phyloP scores from a whole-genome alignment of 2,888 invertebrate species.

The Eupithecia inturbata region DNA sequence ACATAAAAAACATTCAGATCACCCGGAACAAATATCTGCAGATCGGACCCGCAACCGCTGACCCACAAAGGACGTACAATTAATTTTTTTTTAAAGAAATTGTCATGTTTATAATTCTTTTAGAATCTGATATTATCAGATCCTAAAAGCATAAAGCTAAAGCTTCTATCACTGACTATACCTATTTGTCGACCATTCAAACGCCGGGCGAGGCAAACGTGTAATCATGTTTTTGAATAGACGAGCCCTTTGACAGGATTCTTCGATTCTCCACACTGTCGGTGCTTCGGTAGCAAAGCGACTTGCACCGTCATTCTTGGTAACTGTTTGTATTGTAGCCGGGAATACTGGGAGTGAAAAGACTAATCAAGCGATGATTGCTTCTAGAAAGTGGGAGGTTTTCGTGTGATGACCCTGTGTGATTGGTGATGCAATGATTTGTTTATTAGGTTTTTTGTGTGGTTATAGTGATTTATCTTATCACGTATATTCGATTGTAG shows the following conservation, averaged over 20 bases:
- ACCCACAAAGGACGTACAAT: too few relatives aligned
- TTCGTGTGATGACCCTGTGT: slow-evolving; percentile 72
- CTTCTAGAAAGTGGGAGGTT: slow-evolving; percentile 75
- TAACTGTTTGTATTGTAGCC: slow-evolving; percentile 74
- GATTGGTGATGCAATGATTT: slow-evolving; percentile 54
- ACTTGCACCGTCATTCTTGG: slow-evolving; percentile 76
- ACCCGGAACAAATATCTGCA: too few relatives aligned
- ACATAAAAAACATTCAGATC: too few relatives aligned
- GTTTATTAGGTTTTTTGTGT: slow-evolving; percentile 47
- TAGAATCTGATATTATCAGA: too few relatives aligned
- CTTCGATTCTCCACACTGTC: slow-evolving; percentile 64
- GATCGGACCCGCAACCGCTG: too few relatives aligned
- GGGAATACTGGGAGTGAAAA: slow-evolving; percentile 77
- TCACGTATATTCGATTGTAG: neutral
- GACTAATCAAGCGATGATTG: slow-evolving; percentile 68
- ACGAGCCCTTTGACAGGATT: slow-evolving; percentile 74
- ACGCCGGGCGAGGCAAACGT: slow-evolving; percentile 45
- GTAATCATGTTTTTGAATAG: slow-evolving; percentile 76
- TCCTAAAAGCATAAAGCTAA: neutral
- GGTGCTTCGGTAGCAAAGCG: slow-evolving; percentile 62
- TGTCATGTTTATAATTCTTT: too few relatives aligned
- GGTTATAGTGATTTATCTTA: neutral
- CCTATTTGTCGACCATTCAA: slow-evolving; percentile 16
- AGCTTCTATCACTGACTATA: slow-evolving; percentile 24
- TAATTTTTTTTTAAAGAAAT: too few relatives aligned